Base-by-base conservation (phyloP, 1,140 invertebrate genomes). In the Eurosta solidaginis region DNA sequence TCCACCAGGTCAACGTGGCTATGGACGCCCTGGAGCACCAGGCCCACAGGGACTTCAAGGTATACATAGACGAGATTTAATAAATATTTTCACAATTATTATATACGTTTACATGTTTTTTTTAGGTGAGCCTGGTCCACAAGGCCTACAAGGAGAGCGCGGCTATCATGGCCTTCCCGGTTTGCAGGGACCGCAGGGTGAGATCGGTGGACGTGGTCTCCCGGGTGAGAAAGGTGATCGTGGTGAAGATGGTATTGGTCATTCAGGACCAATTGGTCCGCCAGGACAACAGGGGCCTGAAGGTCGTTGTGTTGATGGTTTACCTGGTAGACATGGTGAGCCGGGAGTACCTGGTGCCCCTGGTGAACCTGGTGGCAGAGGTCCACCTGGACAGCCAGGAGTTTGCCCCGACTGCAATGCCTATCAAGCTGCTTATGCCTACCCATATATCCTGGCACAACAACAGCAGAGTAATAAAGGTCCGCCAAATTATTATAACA, bases 371-470 rank as follows among this genome's bases (percentile, higher is more conserved):
- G 81, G 81, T 27, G 22, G 10, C 29, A 82, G 85, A 76, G 92
- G 92, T 36, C 73, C 88, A 76, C 88, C 90, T 54, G 92, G 92
- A 50, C 81, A 88, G 14, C 90, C 92, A 17, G 92, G 92, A 33
- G 90, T 89, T 80, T 93, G 92, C 81, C 92, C 92, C 82, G 91
- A 89, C 79, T 92, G 91, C 81, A 91, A 90, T 81, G 89, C 89
- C 75, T 83, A 85, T 79, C 78, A 83, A 77, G 78, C 79, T 74
- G 79, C 83, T 14, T 83, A 88, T 76, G 80, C 82, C 25, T 89
- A 89, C 80, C 84, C 82, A 74, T 81, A 81, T 81, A 82, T 76
- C 75, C 83, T 74, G 80, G 85, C 74, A 44, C 84, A 78, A 82
- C 83, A 76, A 87, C 81, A 81, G 54, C 78, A 78, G 36, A 79